Conservation (phyloP, 2,888 invertebrate species). For the Sthenelais limicola region DNA sequence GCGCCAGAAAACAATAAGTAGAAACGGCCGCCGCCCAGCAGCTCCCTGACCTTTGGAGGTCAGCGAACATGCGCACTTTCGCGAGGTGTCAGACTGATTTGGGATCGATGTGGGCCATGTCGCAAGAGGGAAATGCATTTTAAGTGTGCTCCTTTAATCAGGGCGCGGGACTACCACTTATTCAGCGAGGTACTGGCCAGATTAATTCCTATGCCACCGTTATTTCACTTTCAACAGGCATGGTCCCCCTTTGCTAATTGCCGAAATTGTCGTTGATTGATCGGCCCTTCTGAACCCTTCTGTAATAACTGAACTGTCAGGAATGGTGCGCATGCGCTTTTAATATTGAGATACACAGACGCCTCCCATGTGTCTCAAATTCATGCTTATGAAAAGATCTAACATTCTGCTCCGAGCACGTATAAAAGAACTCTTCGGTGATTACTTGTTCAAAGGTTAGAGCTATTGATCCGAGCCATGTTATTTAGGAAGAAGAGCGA, state of each 20-base stretch:
- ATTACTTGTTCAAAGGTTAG: too few relatives aligned
- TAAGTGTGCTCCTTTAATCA: constrained; percentile 34
- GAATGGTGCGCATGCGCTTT: too few relatives aligned
- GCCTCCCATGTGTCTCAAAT: too few relatives aligned
- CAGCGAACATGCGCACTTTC: constrained; percentile 8
- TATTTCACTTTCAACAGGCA: constrained; percentile 30
- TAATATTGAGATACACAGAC: too few relatives aligned
- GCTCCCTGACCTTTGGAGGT: constrained; percentile 19
- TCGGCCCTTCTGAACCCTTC: neutral
- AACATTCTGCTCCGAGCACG: too few relatives aligned
- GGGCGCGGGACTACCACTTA: constrained; percentile 22
- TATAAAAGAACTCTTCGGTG: too few relatives aligned
- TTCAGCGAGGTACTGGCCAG: neutral
- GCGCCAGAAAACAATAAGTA: constrained; percentile 28
- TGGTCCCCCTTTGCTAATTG: constrained; percentile 31
- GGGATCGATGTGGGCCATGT: constrained; percentile 27
- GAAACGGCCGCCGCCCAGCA: constrained; percentile 19
- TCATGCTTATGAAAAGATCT: too few relatives aligned
- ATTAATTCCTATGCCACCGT: constrained; percentile 29
- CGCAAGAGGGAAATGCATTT: constrained; percentile 28
- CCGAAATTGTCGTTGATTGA: constrained; percentile 31
- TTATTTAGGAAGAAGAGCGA: too few relatives aligned
- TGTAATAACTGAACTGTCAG: constrained; percentile 31
- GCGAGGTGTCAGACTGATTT: constrained; percentile 30
- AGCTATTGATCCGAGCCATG: too few relatives aligned